Evolutionary conservation across 2,797 vertebrate genomes (phyloP).

Genomic region (Sebastes kiyomatsui): DNA sequence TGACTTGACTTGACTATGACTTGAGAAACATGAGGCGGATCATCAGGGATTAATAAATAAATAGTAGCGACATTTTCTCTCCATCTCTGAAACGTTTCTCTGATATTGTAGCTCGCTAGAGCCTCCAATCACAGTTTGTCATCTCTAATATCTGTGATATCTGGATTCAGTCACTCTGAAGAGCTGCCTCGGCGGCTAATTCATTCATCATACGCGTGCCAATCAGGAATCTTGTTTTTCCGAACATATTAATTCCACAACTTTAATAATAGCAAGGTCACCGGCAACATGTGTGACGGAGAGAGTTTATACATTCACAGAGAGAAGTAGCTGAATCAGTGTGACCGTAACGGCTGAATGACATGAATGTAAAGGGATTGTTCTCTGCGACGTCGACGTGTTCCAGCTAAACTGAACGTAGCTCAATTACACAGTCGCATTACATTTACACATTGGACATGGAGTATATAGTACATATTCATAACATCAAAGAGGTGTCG

Average conservation of each 20-base stretch:
- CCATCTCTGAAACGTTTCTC: no score
- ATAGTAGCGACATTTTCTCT: no score
- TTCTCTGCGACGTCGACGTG: not conserved
- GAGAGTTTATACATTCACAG: not conserved
- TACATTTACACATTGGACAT: not conserved
- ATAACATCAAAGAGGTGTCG: not conserved
- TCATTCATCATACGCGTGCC: slow-evolving; percentile 31
- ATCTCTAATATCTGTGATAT: no score
- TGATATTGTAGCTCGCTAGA: not conserved
- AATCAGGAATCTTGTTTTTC: slow-evolving; percentile 34
- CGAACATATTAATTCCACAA: slow-evolving; percentile 29
- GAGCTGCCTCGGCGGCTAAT: slow-evolving; percentile 4
- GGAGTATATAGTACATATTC: not conserved
- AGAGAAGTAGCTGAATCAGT: not conserved
- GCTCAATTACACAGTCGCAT: no score
- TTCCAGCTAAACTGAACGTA: not conserved
- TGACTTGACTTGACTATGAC: no score
- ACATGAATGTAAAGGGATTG: not conserved
- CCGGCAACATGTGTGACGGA: not conserved
- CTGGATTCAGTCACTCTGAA: not conserved
- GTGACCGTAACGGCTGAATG: not conserved
- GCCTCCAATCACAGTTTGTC: no score
- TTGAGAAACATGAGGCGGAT: no score
- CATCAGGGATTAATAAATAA: no score
- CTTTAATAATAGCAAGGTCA: slow-evolving; percentile 49